Conservation (phyloP, 1,140 invertebrate genomes). For the Ceratina australensis region DNA sequence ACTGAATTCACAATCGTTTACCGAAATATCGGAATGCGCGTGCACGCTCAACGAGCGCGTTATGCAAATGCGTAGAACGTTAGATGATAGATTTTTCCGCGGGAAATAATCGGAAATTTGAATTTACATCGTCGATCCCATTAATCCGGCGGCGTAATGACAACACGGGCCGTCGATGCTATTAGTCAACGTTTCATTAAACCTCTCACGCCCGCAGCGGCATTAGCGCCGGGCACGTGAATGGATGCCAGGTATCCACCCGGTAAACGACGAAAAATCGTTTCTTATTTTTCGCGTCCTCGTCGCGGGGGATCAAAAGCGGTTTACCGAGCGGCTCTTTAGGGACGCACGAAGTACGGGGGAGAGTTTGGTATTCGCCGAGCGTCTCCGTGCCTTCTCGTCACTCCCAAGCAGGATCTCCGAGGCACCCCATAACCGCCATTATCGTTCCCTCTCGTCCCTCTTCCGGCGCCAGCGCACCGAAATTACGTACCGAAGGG, state of each 20-base stretch:
- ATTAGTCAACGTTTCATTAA: constrained; percentile 17
- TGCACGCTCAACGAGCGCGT: no score
- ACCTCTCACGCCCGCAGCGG: not conserved
- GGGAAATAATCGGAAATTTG: no score
- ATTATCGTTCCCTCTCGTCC: constrained; percentile 59
- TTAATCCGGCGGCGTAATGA: not conserved
- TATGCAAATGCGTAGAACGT: no score
- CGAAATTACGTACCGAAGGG: constrained; percentile 17
- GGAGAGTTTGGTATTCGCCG: constrained; percentile 69
- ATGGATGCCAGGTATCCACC: not conserved
- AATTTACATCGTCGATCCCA: not conserved
- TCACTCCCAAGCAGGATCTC: constrained; percentile 62
- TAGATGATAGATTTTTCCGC: no score
- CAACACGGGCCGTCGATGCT: not conserved
- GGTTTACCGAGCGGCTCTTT: not conserved
- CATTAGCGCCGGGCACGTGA: not conserved
- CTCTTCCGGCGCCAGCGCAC: constrained; percentile 4
- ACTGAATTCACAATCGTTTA: no score
- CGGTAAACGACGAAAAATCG: constrained; percentile 24
- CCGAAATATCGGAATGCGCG: no score
- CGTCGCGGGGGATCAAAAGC: constrained; percentile 12
- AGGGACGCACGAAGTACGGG: not conserved
- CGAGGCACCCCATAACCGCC: constrained; percentile 60
- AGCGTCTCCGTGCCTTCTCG: constrained; percentile 67
- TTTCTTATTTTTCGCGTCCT: constrained; percentile 25